phyloP scores from a whole-genome alignment of 2,113 vertebrate species.

The Pithys albifrons region DNA sequence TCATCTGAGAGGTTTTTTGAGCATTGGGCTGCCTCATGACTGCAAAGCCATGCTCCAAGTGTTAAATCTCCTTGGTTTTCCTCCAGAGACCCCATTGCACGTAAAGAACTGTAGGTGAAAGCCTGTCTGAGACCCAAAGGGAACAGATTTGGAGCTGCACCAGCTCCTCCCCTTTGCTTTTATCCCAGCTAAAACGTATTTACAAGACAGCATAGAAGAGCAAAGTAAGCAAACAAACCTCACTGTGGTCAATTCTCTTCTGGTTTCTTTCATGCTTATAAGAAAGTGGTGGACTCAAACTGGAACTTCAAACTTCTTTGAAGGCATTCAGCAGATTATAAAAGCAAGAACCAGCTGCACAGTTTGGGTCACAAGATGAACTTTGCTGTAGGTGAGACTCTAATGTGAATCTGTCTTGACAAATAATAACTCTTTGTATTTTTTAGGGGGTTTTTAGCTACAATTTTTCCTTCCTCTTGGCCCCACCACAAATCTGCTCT shows the following conservation, averaged over 20 bases:
- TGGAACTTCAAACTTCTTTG: background rate
- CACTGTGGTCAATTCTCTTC: background rate
- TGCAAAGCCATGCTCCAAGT: background rate
- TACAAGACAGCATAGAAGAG: background rate
- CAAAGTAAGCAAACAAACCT: background rate
- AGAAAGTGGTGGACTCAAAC: background rate
- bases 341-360: background rate
- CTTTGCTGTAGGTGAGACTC: background rate
- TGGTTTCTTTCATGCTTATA: background rate
- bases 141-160: background rate
- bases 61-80: background rate
- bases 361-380: background rate
- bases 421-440: background rate
- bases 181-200: background rate
- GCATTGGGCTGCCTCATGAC: background rate
- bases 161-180: background rate
- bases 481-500: background rate
- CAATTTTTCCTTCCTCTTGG: background rate
- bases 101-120: background rate
- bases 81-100: background rate
- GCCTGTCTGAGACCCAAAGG: background rate
- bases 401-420: background rate
- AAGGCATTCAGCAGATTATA: background rate
- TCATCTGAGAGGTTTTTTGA: background rate
- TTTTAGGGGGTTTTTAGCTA: background rate